These are phyloP conservation scores for Tangachromis dhanisi DNA, from an alignment of 2,113 vertebrate genomes.

Conservation along the genomic window DNA sequence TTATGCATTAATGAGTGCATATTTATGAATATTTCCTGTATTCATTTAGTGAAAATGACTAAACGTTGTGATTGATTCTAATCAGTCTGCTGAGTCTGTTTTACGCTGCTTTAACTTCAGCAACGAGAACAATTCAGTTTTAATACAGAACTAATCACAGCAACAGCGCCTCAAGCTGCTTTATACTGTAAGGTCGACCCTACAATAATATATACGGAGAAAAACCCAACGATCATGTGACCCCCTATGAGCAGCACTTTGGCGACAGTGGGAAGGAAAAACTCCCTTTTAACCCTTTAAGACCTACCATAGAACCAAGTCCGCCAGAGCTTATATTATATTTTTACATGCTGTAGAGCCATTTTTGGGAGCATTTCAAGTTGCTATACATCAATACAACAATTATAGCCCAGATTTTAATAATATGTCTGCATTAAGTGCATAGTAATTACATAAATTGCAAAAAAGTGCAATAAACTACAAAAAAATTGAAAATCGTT, in stretches of 20 bases:
- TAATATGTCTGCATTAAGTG: too few species aligned
- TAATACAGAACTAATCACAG: background rate
- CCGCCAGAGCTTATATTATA: too few species aligned
- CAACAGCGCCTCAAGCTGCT: background rate
- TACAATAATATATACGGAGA: accelerated
- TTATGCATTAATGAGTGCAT: background rate
- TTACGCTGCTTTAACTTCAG: background rate
- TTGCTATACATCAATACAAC: too few species aligned
- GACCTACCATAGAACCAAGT: too few species aligned
- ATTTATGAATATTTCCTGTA: background rate
- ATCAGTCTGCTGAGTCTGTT: background rate
- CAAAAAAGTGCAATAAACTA: too few species aligned
- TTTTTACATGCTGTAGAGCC: too few species aligned
- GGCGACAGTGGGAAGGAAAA: background rate
- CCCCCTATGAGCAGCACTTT: background rate
- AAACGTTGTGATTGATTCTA: background rate
- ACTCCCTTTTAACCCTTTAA: too few species aligned
- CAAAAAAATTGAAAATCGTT: too few species aligned
- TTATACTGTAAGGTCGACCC: background rate
- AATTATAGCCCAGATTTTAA: too few species aligned
- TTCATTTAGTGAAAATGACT: background rate
- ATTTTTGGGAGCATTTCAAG: too few species aligned
- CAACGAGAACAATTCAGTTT: background rate
- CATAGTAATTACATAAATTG: too few species aligned
- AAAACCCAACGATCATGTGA: background rate